Percentiles rank a stretch among this genome's conserved stretches.
phyloP scores from a whole-genome alignment of 2,113 vertebrate genomes.

The Corythaeola cristata region DNA sequence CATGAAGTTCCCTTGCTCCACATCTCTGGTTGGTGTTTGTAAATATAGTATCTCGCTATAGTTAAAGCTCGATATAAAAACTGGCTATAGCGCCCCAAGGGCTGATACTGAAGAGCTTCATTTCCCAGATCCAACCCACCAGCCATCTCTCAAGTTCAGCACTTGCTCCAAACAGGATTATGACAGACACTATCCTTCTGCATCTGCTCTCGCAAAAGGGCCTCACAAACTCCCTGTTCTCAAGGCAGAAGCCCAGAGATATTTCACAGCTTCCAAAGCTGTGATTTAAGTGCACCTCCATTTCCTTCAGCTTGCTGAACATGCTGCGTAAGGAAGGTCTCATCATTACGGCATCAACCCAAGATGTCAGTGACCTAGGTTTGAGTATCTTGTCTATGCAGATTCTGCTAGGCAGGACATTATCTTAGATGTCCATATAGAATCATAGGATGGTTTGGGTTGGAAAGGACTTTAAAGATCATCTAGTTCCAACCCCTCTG shows the following conservation, averaged over 20 bases:
- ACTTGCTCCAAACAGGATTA: background rate
- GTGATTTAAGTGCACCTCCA: background rate
- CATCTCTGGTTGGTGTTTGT: background rate
- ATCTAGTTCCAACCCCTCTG: too few relatives aligned
- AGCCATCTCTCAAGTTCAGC: background rate
- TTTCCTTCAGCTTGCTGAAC: background rate
- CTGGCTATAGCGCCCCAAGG: background rate
- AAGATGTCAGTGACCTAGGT: background rate
- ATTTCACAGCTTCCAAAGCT: background rate
- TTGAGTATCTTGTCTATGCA: background rate
- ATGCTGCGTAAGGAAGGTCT: background rate
- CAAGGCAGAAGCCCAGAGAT: background rate
- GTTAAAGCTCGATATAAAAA: background rate
- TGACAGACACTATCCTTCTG: background rate
- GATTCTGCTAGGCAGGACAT: background rate
- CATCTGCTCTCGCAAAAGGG: background rate
- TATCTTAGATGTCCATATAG: background rate
- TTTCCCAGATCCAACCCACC: background rate
- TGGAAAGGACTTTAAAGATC: too few relatives aligned
- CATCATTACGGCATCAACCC: rapidly evolving
- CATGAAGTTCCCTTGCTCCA: background rate
- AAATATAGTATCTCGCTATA: background rate
- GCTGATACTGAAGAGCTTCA: background rate
- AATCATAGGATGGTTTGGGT: too few relatives aligned
- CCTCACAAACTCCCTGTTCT: background rate